A percentile compares a stretch with the other conserved stretches of the same genome.
Evolutionary conservation across 1,140 invertebrate species (phyloP).

Genomic region (Gerris buenoi): DNA sequence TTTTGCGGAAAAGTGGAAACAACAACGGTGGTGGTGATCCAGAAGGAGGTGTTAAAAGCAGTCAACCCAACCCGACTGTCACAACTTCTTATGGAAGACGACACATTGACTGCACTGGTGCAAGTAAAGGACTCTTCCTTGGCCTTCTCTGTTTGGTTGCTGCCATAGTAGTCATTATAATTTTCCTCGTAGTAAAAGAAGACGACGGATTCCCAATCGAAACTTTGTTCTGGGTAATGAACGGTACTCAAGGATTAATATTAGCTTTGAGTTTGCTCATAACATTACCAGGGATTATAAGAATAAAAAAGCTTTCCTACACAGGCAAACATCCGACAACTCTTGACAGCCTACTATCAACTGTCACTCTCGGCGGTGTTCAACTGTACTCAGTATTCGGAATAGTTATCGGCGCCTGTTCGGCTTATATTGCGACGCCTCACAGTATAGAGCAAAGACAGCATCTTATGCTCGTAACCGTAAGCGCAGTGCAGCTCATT

Average conservation of each 20-base stretch:
- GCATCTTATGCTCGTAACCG: slow-evolving; percentile 34
- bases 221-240: slow-evolving; percentile 33
- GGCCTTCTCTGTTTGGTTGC: slow-evolving; percentile 43
- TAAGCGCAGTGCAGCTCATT: slow-evolving; percentile 35
- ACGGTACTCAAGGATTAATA: slow-evolving; percentile 33
- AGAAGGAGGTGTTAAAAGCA: slow-evolving; percentile 11
- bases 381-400: slow-evolving; percentile 42
- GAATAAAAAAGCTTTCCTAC: slow-evolving; percentile 35
- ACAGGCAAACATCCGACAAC: slow-evolving; percentile 29
- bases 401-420: slow-evolving; percentile 35
- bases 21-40: slow-evolving; percentile 22
- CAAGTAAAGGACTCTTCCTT: slow-evolving; percentile 43
- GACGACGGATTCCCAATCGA: slow-evolving; percentile 35
- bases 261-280: slow-evolving; percentile 28
- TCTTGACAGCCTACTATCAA: slow-evolving; percentile 35
- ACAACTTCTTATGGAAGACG: slow-evolving; percentile 6
- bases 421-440: slow-evolving; percentile 30
- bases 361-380: slow-evolving; percentile 37
- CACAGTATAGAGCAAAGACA: slow-evolving; percentile 22
- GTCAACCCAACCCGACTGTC: slow-evolving; percentile 10
- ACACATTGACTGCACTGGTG: slow-evolving; percentile 37
- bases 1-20: slow-evolving; percentile 29
- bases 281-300: slow-evolving; percentile 26
- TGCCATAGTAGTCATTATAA: slow-evolving; percentile 44
- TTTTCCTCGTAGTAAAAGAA: slow-evolving; percentile 45